phyloP scores from a whole-genome alignment of 2,113 vertebrate genomes.

The Aspiorhynchus laticeps region DNA sequence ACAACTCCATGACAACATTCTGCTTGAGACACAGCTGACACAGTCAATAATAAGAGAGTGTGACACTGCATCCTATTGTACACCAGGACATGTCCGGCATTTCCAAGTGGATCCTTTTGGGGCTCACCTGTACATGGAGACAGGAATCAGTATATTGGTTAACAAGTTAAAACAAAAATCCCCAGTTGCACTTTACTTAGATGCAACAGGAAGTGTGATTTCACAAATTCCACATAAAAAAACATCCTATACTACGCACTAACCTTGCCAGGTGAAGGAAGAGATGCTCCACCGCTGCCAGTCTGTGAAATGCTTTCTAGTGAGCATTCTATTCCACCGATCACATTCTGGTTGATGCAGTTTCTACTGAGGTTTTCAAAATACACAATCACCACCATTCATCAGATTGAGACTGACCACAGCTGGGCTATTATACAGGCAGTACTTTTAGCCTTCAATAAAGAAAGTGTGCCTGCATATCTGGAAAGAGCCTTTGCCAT shows the following conservation, averaged over 20 bases:
- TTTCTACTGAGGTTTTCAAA: slow-evolving; percentile 8
- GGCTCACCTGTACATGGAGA: neutral
- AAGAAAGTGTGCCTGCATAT: neutral
- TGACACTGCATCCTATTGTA: no score
- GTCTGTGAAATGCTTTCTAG: slow-evolving; percentile 42
- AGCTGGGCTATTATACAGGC: slow-evolving; percentile 30
- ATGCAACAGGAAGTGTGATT: neutral
- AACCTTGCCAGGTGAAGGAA: slow-evolving; percentile 10
- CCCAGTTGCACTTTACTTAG: neutral
- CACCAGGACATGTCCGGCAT: neutral
- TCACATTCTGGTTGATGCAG: slow-evolving; percentile 50
- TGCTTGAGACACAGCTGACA: no score
- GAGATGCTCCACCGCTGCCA: slow-evolving; percentile 42
- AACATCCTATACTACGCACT: neutral
- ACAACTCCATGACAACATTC: no score
- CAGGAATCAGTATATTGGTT: neutral
- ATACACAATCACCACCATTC: neutral
- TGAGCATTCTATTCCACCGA: slow-evolving; percentile 29
- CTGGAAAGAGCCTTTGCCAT: neutral
- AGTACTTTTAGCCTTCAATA: neutral
- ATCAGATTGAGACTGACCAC: slow-evolving; percentile 36
- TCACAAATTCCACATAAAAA: neutral
- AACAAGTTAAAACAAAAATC: neutral
- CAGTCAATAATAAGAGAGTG: no score
- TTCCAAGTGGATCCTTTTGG: neutral